Base-by-base conservation (phyloP, 2,797 vertebrate species). In the Phrynocephalus forsythii region DNA sequence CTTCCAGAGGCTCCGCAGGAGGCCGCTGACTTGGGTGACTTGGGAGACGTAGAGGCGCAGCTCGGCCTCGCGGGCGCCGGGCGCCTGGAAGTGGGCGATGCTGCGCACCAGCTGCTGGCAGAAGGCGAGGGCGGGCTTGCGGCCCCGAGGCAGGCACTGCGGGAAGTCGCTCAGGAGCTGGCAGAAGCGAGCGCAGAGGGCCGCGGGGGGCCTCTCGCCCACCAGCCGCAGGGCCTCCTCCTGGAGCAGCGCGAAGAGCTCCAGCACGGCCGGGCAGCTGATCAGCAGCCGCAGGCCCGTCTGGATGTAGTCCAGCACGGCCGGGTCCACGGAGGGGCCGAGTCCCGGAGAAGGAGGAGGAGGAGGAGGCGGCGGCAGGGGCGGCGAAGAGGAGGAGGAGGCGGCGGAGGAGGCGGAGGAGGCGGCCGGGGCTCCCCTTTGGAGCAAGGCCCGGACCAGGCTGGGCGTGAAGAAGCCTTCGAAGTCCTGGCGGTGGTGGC, bases 91-190 rank as follows among this genome's bases (percentile, higher is more conserved):
- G 91, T 98, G 98, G 78, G 98, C 98, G 86, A 99, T 99, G 76
- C 98, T 99, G 68, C 98, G 97, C 84, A 99, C 98, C 88, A 99
- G 96, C 96, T 99, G 99, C 93, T 99, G 98, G 95, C 99, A 99
- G 95, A 99, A 99, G 87, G 98, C 95, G 90, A 98, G 38, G 0
- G 98, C 97, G 0, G 98, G 93, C 91, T 99, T 99, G 56, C 92
- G 90, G 20, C 98, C 98, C 84, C 97, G 98, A 13, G 99, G 99
- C 91, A 99, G 96, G 92, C 99, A 99, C 94, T 99, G 99, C 88
- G 98, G 97, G 94, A 99, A 99, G 96, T 99, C 98, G 1, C 96
- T 96, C 83, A 99, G 97, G 84, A 99, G 96, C 91, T 97, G 97
- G 95, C 98, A 97, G 26, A 99, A 96, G 11, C 97, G 98, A 89